These are phyloP conservation scores for Metaphire vulgaris DNA, from an alignment of 1,140 invertebrate genomes.

Conservation along the genomic window DNA sequence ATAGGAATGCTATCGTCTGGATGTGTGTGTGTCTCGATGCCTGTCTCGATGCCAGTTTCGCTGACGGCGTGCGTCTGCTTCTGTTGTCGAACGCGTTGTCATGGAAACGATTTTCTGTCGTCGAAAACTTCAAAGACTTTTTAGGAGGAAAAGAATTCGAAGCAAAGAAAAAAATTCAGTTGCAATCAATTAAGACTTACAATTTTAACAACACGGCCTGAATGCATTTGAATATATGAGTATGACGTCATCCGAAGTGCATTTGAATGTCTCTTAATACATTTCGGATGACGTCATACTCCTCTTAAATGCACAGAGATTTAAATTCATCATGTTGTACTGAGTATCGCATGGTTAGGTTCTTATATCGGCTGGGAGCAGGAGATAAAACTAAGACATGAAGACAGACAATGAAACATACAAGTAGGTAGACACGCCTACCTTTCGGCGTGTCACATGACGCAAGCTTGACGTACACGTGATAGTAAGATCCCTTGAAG, in stretches of 20 bases:
- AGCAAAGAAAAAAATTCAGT: too few relatives aligned
- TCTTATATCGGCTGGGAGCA: neutral
- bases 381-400: neutral
- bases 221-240: too few relatives aligned
- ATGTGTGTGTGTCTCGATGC: neutral
- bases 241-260: neutral
- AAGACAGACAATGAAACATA: neutral
- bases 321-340: neutral
- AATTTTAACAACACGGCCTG: too few relatives aligned
- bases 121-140: too few relatives aligned
- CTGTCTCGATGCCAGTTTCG: neutral
- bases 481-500: slow-evolving; percentile 25
- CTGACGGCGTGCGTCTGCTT: neutral
- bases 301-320: neutral
- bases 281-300: neutral
- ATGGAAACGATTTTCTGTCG: neutral
- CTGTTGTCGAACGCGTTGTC: neutral
- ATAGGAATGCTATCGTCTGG: neutral
- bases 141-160: too few relatives aligned
- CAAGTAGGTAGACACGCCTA: neutral
- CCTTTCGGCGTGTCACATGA: slow-evolving; percentile 12
- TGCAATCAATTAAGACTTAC: too few relatives aligned
- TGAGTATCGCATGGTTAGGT: too few relatives aligned
- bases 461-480: slow-evolving; percentile 25
- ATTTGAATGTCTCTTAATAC: neutral